These are phyloP conservation scores for Masnerella sp. DNA, from an alignment of 2,888 invertebrate species.

Conservation along the genomic window DNA sequence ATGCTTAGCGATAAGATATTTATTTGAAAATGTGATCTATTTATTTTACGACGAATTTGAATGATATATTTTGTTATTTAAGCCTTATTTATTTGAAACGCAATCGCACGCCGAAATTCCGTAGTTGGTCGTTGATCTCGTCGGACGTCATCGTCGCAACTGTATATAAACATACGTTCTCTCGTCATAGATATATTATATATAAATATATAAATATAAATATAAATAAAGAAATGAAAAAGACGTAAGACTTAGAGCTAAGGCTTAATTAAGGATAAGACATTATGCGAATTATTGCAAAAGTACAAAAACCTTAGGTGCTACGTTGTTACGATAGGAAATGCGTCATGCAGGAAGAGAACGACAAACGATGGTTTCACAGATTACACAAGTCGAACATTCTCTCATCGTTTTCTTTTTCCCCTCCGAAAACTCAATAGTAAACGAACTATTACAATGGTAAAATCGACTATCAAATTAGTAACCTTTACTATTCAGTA, in stretches of 20 bases:
- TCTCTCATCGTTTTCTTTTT: constrained; percentile 21
- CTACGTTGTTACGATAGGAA: constrained; percentile 76
- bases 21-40: constrained; percentile 39
- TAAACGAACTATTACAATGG: no score
- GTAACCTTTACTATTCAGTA: no score
- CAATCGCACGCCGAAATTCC: constrained; percentile 28
- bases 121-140: constrained; percentile 17
- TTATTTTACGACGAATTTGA: constrained; percentile 30
- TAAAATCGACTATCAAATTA: no score
- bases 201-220: constrained; percentile 39
- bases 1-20: constrained; percentile 41
- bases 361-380: constrained; percentile 28
- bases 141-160: constrained; percentile 70
- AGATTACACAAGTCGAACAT: constrained; percentile 51
- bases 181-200: constrained; percentile 68
- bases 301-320: constrained; percentile 78
- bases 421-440: no score
- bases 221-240: constrained; percentile 38
- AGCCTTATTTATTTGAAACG: constrained; percentile 26
- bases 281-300: constrained; percentile 76
- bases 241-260: constrained; percentile 63
- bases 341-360: constrained; percentile 53
- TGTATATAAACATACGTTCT: constrained; percentile 73
- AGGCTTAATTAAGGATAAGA: constrained; percentile 69
- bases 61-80: constrained; percentile 40